phyloP scores from a whole-genome alignment of 92 coral and sea anemone genomes.

The Umimayanthus chanpuru region DNA sequence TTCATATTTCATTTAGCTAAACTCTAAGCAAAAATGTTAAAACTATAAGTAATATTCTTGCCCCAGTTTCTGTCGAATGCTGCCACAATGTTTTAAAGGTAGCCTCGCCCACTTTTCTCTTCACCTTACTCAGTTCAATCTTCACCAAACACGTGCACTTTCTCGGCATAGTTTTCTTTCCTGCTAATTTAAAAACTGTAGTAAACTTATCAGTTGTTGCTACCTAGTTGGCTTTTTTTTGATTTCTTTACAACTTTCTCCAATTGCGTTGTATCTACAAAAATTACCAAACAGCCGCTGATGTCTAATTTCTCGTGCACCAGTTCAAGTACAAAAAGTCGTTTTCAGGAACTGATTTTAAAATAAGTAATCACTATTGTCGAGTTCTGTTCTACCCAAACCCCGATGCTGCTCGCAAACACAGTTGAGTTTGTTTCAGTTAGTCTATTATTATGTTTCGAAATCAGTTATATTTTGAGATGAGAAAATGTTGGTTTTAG shows the following conservation, averaged over 20 bases:
- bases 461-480: too few species aligned
- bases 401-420: background rate
- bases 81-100: background rate
- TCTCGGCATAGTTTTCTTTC: background rate
- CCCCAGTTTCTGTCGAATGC: background rate
- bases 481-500: too few species aligned
- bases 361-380: background rate
- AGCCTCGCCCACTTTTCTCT: background rate
- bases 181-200: background rate
- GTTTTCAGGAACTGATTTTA: background rate
- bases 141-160: background rate
- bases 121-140: background rate
- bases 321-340: too few species aligned
- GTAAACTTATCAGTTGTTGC: background rate
- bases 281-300: background rate
- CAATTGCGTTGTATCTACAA: background rate
- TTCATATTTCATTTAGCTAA: background rate
- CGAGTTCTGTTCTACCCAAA: background rate
- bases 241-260: background rate
- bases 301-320: background rate
- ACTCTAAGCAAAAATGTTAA: background rate
- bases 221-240: background rate
- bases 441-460: background rate
- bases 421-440: too few species aligned
- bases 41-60: background rate